These are phyloP conservation scores for Xenentodon cancila DNA, from an alignment of 2,797 vertebrate species.

Conservation along the genomic window DNA sequence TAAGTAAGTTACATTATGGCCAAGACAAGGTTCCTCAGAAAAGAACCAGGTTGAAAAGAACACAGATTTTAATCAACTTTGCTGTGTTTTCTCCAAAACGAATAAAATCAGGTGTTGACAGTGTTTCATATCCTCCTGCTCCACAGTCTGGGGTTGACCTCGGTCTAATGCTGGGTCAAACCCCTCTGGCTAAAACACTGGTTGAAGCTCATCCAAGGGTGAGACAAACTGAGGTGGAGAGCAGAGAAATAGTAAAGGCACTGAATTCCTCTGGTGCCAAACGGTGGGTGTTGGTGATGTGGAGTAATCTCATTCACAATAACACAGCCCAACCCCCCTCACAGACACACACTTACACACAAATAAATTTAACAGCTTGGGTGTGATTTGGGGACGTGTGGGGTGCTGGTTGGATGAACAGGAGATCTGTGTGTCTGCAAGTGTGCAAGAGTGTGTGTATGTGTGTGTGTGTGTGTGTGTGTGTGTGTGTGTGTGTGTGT, in stretches of 20 bases:
- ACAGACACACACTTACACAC: slow-evolving; percentile 11
- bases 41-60: too few species aligned
- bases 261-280: slow-evolving; percentile 69
- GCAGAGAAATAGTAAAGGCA: slow-evolving; percentile 50
- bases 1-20: not conserved
- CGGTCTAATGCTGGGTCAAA: slow-evolving; percentile 56
- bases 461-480: slow-evolving; percentile 21
- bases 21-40: not conserved
- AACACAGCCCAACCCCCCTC: slow-evolving; percentile 71
- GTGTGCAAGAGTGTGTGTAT: not conserved
- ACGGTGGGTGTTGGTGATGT: slow-evolving; percentile 62
- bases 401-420: slow-evolving; percentile 8
- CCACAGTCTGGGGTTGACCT: slow-evolving; percentile 44
- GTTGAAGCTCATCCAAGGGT: slow-evolving; percentile 58
- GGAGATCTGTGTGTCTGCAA: slow-evolving; percentile 8
- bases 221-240: slow-evolving; percentile 43
- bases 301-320: slow-evolving; percentile 76
- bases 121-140: slow-evolving; percentile 46
- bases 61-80: not conserved
- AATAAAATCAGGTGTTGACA: slow-evolving; percentile 48
- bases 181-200: slow-evolving; percentile 53
- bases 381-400: slow-evolving; percentile 1
- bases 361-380: slow-evolving; percentile 36
- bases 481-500: not conserved
- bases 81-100: slow-evolving; percentile 31